Conservation (phyloP, 2,113 vertebrate genomes). For the Tonatia bakeri region DNA sequence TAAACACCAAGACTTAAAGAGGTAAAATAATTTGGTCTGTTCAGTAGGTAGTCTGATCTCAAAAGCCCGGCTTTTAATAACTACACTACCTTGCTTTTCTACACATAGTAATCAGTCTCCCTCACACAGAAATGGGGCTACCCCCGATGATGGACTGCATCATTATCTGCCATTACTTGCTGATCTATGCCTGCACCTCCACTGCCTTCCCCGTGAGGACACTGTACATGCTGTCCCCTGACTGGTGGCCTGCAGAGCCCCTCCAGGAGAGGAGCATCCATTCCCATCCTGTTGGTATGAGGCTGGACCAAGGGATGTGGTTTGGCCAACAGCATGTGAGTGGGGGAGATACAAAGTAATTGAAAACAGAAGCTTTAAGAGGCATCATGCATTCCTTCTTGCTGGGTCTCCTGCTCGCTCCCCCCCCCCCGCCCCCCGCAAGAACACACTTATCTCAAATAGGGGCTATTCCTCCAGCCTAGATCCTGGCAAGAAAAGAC, state of each 20-base stretch:
- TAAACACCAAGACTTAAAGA: background rate
- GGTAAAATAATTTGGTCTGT: background rate
- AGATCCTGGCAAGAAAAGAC: conserved; percentile 1
- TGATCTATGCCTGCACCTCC: background rate
- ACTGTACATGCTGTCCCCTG: background rate
- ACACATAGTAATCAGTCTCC: background rate
- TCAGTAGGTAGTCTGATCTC: background rate
- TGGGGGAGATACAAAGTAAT: background rate
- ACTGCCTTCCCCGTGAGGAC: background rate
- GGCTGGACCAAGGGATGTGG: background rate
- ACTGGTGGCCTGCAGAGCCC: background rate
- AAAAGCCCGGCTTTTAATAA: background rate
- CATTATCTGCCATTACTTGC: background rate
- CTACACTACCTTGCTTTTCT: background rate
- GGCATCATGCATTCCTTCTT: background rate
- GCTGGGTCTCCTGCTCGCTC: background rate
- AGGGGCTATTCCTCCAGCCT: background rate
- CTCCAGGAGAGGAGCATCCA: background rate
- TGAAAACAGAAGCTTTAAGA: background rate
- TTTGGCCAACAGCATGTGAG: background rate
- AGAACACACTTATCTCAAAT: background rate
- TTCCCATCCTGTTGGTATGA: background rate
- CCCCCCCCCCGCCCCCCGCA: too few relatives aligned
- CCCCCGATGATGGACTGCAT: background rate
- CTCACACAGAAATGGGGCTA: background rate